A percentile compares a stretch with the other conserved stretches of the same genome.
phyloP scores from a whole-genome alignment of 2,797 vertebrate genomes.

The Trachurus trachurus region DNA sequence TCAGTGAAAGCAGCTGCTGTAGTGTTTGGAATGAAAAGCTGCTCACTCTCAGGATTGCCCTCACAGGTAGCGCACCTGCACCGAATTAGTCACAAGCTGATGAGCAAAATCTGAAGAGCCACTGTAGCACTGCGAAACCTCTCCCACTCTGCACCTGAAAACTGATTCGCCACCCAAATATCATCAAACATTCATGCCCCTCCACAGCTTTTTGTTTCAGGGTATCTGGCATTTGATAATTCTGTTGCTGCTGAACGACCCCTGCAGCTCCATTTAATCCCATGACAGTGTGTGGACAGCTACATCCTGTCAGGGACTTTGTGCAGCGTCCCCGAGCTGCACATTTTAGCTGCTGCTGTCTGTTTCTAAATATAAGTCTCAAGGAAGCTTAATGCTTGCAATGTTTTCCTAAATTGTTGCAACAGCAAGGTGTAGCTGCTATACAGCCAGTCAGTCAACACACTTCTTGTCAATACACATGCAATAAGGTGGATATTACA shows the following conservation, averaged over 20 bases:
- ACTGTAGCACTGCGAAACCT: slow-evolving; percentile 29
- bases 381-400: not conserved
- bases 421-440: not conserved
- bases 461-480: not conserved
- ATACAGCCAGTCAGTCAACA: not conserved
- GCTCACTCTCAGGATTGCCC: slow-evolving; percentile 46
- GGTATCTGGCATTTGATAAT: slow-evolving; percentile 9
- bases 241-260: slow-evolving; percentile 33
- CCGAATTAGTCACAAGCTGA: slow-evolving; percentile 51
- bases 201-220: slow-evolving; percentile 5
- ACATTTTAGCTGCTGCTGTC: slow-evolving; percentile 23
- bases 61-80: slow-evolving; percentile 72
- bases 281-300: slow-evolving; percentile 13
- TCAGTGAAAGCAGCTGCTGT: slow-evolving; percentile 65
- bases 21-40: slow-evolving; percentile 49
- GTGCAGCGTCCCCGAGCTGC: slow-evolving; percentile 23
- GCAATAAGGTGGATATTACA: not conserved
- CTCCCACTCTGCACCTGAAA: slow-evolving; percentile 25
- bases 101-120: slow-evolving; percentile 54
- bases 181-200: not conserved
- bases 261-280: slow-evolving; percentile 38
- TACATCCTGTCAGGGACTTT: slow-evolving; percentile 35
- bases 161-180: slow-evolving; percentile 18
- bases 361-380: slow-evolving; percentile 36
- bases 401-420: slow-evolving; percentile 11